phyloP scores from a whole-genome alignment of 92 coral and sea anemone species.

The Palythoa heliodiscus region DNA sequence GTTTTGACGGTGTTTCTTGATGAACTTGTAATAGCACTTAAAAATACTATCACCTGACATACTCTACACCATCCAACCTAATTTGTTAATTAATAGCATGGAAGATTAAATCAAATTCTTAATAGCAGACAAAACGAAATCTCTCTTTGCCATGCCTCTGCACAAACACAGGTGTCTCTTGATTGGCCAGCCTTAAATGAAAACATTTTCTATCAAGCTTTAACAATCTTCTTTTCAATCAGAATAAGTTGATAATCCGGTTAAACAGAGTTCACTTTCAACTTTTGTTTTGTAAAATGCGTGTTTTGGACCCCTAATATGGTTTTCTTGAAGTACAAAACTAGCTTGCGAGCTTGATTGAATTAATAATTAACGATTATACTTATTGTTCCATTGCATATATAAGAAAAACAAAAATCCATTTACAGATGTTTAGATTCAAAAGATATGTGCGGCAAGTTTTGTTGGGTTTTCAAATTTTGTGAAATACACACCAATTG shows the following conservation, averaged over 20 bases:
- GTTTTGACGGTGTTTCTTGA: conserved; percentile 9
- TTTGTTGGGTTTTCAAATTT: conserved; percentile 11
- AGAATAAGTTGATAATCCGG: background rate
- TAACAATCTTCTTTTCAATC: background rate
- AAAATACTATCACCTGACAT: background rate
- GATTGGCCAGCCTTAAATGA: background rate
- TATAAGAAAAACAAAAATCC: conserved; percentile 15
- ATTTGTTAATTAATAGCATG: conserved; percentile 38
- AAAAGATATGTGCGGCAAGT: conserved; percentile 2
- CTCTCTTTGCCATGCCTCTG: background rate
- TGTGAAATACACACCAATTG: background rate
- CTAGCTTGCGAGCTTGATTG: background rate
- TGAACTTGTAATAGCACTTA: background rate
- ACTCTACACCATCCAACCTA: conserved; percentile 10
- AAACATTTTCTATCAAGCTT: background rate
- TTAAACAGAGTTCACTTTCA: background rate
- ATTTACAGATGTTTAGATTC: conserved; percentile 14
- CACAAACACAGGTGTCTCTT: conserved; percentile 23
- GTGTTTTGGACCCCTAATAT: background rate
- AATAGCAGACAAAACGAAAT: conserved; percentile 34
- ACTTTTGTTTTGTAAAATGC: background rate
- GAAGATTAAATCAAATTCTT: conserved; percentile 30
- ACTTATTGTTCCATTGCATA: conserved; percentile 7
- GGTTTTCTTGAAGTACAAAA: conserved; percentile 17
- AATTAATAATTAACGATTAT: conserved; percentile 19